These are phyloP conservation scores for Acanthosepion esculentum DNA, from an alignment of 2,888 invertebrate genomes.

Conservation along the genomic window DNA sequence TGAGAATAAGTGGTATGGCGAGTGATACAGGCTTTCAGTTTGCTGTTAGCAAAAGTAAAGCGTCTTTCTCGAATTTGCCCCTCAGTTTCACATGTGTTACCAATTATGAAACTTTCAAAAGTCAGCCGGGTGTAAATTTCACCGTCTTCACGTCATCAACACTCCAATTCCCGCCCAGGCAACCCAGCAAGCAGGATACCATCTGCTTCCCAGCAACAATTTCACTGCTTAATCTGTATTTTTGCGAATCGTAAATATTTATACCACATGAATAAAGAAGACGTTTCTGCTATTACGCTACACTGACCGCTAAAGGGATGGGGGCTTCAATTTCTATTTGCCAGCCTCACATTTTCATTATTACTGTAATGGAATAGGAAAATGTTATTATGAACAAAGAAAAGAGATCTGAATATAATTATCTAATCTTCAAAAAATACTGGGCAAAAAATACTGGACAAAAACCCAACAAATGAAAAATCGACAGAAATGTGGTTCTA, in stretches of 20 bases:
- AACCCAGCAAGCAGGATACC: neutral
- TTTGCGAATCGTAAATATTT: neutral
- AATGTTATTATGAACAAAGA: too few relatives aligned
- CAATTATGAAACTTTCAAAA: neutral
- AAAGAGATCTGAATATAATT: too few relatives aligned
- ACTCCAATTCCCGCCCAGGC: neutral
- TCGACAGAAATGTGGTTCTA: too few relatives aligned
- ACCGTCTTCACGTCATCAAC: neutral
- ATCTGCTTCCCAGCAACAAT: neutral
- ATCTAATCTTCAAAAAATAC: too few relatives aligned
- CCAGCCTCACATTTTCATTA: too few relatives aligned
- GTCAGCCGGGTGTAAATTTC: neutral
- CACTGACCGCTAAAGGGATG: too few relatives aligned
- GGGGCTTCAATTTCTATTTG: too few relatives aligned
- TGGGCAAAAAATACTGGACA: too few relatives aligned
- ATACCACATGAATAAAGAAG: neutral
- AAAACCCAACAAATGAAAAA: too few relatives aligned
- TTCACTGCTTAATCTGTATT: neutral
- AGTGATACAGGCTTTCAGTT: neutral
- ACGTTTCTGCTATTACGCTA: too few relatives aligned
- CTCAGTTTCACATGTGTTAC: neutral
- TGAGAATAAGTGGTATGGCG: neutral
- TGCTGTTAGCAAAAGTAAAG: neutral
- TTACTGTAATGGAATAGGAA: too few relatives aligned
- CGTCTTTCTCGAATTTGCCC: neutral